phyloP scores from a whole-genome alignment of 2,888 invertebrate species.

The Chrysotoxum bicinctum region DNA sequence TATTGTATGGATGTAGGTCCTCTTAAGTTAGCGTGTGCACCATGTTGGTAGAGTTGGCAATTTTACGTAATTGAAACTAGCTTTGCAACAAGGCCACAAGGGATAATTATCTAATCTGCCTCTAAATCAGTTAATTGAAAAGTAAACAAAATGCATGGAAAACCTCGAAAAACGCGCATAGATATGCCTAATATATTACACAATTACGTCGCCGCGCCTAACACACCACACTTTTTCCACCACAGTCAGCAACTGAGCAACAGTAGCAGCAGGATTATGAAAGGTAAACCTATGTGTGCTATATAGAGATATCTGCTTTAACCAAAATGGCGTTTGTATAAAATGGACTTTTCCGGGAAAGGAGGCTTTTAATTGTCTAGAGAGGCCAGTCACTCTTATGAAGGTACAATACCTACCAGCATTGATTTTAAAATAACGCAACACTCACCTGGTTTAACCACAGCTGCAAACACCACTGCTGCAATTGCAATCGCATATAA shows the following conservation, averaged over 20 bases:
- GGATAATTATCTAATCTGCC: constrained; percentile 68
- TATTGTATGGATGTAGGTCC: no score
- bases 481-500: constrained; percentile 60
- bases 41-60: background rate
- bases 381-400: constrained; percentile 20
- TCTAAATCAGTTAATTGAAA: constrained; percentile 71
- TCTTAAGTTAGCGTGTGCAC: background rate
- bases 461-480: constrained; percentile 60
- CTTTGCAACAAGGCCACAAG: constrained; percentile 50
- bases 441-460: constrained; percentile 68
- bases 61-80: constrained; percentile 56
- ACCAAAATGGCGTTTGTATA: background rate
- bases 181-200: constrained; percentile 20
- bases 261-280: background rate
- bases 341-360: background rate
- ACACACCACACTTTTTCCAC: background rate
- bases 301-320: background rate
- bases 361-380: background rate
- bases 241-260: background rate
- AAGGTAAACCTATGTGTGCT: background rate
- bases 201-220: background rate
- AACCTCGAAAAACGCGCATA: constrained; percentile 22
- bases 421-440: constrained; percentile 47
- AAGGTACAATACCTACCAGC: no score
- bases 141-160: constrained; percentile 58